These are phyloP conservation scores for Euleptes europaea DNA, from an alignment of 2,113 vertebrate species.

Conservation along the genomic window DNA sequence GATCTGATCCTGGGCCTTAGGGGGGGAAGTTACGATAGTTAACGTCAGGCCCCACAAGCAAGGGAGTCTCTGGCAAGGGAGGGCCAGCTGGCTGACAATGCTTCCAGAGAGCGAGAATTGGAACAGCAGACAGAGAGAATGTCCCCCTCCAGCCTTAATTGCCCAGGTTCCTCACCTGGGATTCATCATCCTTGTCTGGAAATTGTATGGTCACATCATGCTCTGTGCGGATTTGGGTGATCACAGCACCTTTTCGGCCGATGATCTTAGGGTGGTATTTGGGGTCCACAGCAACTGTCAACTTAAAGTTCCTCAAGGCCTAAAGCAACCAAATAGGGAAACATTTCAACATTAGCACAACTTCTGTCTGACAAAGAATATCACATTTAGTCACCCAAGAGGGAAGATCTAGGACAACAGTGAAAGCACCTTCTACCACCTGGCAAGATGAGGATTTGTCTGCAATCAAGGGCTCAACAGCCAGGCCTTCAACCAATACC, in stretches of 20 bases:
- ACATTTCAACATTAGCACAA: background rate
- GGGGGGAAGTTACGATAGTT: background rate
- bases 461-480: too few relatives aligned
- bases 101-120: background rate
- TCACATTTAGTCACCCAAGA: background rate
- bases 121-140: background rate
- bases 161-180: conserved; percentile 80
- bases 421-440: background rate
- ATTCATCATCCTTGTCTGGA: conserved; percentile 95
- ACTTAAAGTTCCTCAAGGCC: conserved; percentile 94
- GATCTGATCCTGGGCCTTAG: conserved; percentile 89
- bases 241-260: conserved; percentile 95
- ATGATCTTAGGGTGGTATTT: conserved; percentile 99
- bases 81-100: background rate
- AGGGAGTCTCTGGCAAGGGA: background rate
- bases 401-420: background rate
- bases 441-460: background rate
- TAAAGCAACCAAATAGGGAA: conserved; percentile 46
- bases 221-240: conserved; percentile 92
- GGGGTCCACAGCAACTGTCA: conserved; percentile 95
- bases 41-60: background rate
- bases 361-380: background rate
- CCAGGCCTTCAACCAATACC: background rate
- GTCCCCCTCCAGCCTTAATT: background rate
- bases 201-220: conserved; percentile 98